phyloP scores from a whole-genome alignment of 2,797 vertebrate genomes.

The Sciurus vulgaris region DNA sequence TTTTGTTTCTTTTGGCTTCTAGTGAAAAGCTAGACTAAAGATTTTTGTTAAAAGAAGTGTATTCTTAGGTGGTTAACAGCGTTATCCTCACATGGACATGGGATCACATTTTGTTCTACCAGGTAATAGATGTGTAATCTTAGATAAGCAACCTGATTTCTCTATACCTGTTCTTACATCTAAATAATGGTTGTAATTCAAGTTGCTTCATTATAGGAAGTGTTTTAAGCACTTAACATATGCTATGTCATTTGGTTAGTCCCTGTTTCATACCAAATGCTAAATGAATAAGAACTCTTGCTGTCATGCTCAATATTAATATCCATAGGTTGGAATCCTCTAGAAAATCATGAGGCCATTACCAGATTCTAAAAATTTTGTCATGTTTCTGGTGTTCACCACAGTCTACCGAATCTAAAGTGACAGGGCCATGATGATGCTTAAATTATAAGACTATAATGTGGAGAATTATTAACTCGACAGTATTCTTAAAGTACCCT shows the following conservation, averaged over 20 bases:
- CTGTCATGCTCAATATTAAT: background rate
- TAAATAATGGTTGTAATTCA: background rate
- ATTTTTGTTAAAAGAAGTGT: background rate
- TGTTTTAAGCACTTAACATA: background rate
- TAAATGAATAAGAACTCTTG: background rate
- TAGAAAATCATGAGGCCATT: background rate
- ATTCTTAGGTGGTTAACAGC: background rate
- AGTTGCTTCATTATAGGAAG: background rate
- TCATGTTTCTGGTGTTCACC: background rate
- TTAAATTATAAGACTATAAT: background rate
- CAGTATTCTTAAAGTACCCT: background rate
- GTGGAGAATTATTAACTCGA: background rate
- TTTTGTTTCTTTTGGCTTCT: background rate
- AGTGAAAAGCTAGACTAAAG: background rate
- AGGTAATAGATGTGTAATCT: background rate
- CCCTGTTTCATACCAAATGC: background rate
- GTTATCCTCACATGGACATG: background rate
- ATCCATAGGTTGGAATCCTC: background rate
- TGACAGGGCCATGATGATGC: background rate
- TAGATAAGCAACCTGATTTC: background rate
- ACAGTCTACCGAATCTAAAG: background rate
- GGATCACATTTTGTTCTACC: background rate
- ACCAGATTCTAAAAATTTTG: background rate
- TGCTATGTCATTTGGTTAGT: background rate
- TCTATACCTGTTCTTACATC: background rate